Evolutionary conservation across 2,113 vertebrate species (phyloP).

Genomic region (Perca flavescens): DNA sequence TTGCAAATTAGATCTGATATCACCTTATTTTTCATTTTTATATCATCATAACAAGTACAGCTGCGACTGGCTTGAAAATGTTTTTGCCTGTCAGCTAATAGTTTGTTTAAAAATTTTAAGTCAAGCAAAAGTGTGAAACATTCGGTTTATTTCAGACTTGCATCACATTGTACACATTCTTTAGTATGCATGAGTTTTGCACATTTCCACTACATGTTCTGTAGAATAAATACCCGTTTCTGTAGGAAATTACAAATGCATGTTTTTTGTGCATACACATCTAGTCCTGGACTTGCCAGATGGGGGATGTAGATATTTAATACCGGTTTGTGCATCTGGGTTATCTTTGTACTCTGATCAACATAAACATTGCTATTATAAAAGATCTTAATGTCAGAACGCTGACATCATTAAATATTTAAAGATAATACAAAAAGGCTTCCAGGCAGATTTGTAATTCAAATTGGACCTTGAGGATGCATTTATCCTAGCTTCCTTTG

Average conservation of each 20-base stretch:
- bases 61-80: neutral
- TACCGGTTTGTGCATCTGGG: neutral
- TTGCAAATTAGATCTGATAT: neutral
- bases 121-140: neutral
- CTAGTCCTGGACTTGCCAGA: neutral
- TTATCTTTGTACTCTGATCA: conserved; percentile 9
- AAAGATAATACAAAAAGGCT: conserved; percentile 58
- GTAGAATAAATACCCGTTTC: neutral
- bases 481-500: conserved; percentile 48
- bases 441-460: conserved; percentile 71
- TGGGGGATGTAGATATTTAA: neutral
- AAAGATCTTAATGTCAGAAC: conserved; percentile 20
- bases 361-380: neutral
- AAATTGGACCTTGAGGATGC: conserved; percentile 65
- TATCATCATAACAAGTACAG: neutral
- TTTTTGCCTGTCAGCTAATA: neutral
- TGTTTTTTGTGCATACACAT: neutral
- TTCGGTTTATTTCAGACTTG: neutral
- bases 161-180: neutral
- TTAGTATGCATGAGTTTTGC: neutral
- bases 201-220: neutral
- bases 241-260: neutral
- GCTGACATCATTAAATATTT: conserved; percentile 50
- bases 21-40: neutral
- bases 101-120: too few species aligned